phyloP scores from a whole-genome alignment of 2,113 vertebrate genomes.

The Coptodon bakossiorum region DNA sequence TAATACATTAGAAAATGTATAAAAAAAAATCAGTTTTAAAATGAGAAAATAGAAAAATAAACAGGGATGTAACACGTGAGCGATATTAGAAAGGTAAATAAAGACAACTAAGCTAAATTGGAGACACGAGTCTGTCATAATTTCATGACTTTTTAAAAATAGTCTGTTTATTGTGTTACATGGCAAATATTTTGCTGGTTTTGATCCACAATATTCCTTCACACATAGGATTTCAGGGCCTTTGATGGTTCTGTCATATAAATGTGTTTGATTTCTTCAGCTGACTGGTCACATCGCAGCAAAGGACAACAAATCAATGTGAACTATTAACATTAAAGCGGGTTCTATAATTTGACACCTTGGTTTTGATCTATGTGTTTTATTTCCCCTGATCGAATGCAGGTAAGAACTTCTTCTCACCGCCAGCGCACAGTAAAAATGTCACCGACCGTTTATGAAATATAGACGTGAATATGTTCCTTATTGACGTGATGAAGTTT shows the following conservation, averaged over 20 bases:
- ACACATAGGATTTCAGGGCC: not conserved
- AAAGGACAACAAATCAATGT: not conserved
- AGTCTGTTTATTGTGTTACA: not conserved
- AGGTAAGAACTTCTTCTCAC: not conserved
- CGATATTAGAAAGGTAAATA: not conserved
- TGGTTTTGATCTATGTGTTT: not conserved
- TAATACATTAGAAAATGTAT: not conserved
- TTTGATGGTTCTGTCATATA: not conserved
- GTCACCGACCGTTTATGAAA: not conserved
- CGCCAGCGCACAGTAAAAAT: not conserved
- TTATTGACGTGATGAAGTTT: constrained; percentile 13
- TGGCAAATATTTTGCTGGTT: not conserved
- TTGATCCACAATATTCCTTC: not conserved
- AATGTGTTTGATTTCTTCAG: not conserved
- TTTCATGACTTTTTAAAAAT: not conserved
- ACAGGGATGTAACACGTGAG: not conserved
- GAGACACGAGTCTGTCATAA: not conserved
- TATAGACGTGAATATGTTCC: not conserved
- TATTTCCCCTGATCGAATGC: not conserved
- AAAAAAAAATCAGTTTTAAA: not conserved
- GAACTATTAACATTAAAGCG: not conserved
- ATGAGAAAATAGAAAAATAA: not conserved
- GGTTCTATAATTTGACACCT: not conserved
- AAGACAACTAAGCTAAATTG: not conserved
- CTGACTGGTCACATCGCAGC: not conserved